Evolutionary conservation across 2,888 invertebrate species (phyloP).

Genomic region (Horisme vitalbata): DNA sequence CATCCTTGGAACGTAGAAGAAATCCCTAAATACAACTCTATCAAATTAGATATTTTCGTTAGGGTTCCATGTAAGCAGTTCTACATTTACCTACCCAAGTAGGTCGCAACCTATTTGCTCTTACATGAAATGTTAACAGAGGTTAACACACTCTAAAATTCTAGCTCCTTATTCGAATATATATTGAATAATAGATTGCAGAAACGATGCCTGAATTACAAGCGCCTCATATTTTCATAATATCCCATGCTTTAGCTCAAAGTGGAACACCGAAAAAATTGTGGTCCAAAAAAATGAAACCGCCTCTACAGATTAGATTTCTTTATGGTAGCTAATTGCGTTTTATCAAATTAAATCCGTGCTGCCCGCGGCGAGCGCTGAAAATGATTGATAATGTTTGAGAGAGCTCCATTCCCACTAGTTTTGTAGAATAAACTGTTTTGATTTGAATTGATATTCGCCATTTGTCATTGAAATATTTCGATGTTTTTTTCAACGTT

Average conservation of each 20-base stretch:
- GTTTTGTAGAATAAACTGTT: conserved; percentile 81
- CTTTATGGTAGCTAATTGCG: conserved; percentile 82
- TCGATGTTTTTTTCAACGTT: not conserved
- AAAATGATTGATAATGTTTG: conserved; percentile 79
- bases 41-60: too few species aligned
- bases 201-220: not conserved
- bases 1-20: conserved; percentile 7
- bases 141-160: too few species aligned
- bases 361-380: conserved; percentile 48
- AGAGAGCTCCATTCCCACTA: conserved; percentile 63
- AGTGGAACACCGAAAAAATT: conserved; percentile 61
- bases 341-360: conserved; percentile 82
- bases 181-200: too few species aligned
- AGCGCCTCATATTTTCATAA: conserved; percentile 16
- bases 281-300: conserved; percentile 67
- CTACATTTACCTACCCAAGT: too few species aligned
- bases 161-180: too few species aligned
- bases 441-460: conserved; percentile 70
- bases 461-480: conserved; percentile 56
- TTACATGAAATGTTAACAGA: too few species aligned
- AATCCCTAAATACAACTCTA: conserved; percentile 3
- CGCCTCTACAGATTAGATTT: conserved; percentile 77
- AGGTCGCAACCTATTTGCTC: too few species aligned
- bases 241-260: conserved; percentile 48
- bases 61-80: too few species aligned